Conservation (phyloP, 2,888 invertebrate species). For the Calameuta filiformis region DNA sequence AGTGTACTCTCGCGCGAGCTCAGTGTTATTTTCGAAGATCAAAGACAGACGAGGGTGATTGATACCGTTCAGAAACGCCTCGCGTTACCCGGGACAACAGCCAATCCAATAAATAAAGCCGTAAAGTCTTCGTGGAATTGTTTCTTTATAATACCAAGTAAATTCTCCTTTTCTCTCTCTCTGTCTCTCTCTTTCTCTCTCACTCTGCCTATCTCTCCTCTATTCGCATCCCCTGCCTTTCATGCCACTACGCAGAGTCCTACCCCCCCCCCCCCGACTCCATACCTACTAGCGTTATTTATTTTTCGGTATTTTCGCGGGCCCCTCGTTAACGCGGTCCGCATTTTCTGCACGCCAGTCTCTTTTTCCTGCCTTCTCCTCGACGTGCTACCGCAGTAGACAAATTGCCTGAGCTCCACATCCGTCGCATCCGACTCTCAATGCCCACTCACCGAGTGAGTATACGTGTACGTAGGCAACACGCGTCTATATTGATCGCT, state of each 20-base stretch:
- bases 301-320: conserved; percentile 15
- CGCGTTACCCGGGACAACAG: conserved; percentile 29
- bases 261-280: neutral
- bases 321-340: conserved; percentile 44
- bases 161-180: conserved; percentile 9
- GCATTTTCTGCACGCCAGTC: conserved; percentile 31
- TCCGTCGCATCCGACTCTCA: neutral
- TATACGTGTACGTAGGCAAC: neutral
- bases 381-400: neutral
- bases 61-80: conserved; percentile 51
- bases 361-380: conserved; percentile 4
- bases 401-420: conserved; percentile 1
- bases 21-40: conserved; percentile 56
- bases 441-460: neutral
- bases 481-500: neutral
- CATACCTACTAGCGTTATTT: conserved; percentile 5
- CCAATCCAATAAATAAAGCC: conserved; percentile 35
- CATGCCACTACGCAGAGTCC: neutral
- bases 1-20: neutral
- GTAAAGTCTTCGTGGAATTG: conserved; percentile 7
- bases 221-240: conserved; percentile 13
- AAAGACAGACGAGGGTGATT: conserved; percentile 53
- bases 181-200: conserved; percentile 2
- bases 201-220: conserved; percentile 8
- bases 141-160: conserved; percentile 11